phyloP scores from a whole-genome alignment of 2,113 vertebrate genomes.

The Psittacus erithacus region DNA sequence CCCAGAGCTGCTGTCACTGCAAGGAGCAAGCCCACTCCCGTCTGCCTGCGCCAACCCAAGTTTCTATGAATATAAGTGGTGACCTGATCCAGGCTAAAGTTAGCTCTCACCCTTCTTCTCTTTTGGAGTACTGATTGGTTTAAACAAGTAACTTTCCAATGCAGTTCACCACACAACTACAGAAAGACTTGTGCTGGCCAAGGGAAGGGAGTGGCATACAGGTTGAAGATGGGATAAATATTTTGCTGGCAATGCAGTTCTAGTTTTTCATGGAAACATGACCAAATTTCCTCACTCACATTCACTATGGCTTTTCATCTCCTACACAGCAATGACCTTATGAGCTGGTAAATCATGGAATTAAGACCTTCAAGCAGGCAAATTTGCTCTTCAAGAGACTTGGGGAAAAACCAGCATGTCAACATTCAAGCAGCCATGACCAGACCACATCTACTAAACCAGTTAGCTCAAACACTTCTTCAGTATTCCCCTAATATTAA shows the following conservation, averaged over 20 bases:
- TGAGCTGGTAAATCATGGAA: background rate
- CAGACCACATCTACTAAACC: accelerated
- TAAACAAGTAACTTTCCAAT: background rate
- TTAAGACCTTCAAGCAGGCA: background rate
- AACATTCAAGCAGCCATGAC: background rate
- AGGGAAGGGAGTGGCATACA: background rate
- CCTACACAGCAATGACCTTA: background rate
- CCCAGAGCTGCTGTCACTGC: background rate
- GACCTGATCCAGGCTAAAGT: background rate
- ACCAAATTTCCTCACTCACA: background rate
- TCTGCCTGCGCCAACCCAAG: background rate
- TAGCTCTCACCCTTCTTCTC: background rate
- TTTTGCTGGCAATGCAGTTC: background rate
- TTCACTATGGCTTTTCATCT: background rate
- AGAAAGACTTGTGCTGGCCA: background rate
- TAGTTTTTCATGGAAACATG: background rate
- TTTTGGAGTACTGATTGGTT: background rate
- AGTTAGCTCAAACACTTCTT: background rate
- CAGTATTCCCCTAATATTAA: background rate
- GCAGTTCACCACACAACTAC: background rate
- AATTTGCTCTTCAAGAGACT: background rate
- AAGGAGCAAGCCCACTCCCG: background rate
- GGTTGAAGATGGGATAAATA: background rate
- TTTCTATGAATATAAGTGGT: background rate
- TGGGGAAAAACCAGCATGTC: background rate